Evolutionary conservation across 2,888 invertebrate genomes (phyloP), one percentile per base, ranked within the genome.

Genomic region (Melanophora roralis): DNA sequence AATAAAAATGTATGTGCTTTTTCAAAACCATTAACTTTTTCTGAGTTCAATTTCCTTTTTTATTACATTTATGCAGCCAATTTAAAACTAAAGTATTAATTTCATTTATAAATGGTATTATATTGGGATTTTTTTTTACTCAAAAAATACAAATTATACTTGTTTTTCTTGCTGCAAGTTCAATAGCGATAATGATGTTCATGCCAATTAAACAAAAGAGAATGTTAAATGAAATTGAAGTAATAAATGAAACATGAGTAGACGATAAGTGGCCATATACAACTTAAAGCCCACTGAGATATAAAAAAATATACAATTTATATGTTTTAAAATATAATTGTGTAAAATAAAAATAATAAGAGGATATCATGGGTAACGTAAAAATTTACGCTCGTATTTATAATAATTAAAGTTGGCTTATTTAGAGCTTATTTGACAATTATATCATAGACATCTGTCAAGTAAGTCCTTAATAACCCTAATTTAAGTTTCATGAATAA

Each of bases 161-260:
- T 36, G 47, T 68, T 57, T 7, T 21, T 14, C 23, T 49, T 23
- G 38, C 23, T 36, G 38, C 21, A 9, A 45, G 11, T 45, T 68
- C 21, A n/a, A 34, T 43, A 43, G 23, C 12, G 51, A 64, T 16
- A 12, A 11, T 40, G 4, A 8, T 47, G 9, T 21, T 49, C 9
- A 38, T 27, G 45, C 8, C 14, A 34, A 47, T n/a, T n/a, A n/a
- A n/a, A 38, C 47, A 12, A 78, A 60, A 78, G 53, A 32, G 67
- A 72, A 78, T 78, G 67, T 67, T 7, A 68, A 68, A 68, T 68
- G 55, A 72, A 60, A 72, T 67, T 51, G 53, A 47, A 40, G 36
- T 45, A 32, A 72, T 78, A 21, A 53, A 67, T 78, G 65, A 67
- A 77, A 72, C 36, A 77, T 77, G 77, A 78, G 71, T 38, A 49